Base-by-base conservation (phyloP, 2,888 invertebrate species). In the Prostheceraeus crozeri region DNA sequence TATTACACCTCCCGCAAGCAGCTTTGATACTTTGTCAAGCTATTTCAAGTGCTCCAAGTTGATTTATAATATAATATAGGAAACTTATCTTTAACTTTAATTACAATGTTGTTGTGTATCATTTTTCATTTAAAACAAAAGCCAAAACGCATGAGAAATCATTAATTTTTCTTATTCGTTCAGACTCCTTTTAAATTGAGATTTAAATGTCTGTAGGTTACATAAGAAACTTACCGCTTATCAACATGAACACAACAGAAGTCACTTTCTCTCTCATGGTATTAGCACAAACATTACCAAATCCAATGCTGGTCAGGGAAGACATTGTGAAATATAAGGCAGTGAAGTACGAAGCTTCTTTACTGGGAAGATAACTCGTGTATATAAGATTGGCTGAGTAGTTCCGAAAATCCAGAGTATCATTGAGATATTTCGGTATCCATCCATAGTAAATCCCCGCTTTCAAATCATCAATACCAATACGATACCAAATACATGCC, bases 221-320 rank as follows among this genome's bases (percentile, higher is more conserved):
- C n/a, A n/a, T n/a, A n/a, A 31, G 21, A 21, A 60, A 70, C 81
- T 82, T 81, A 94, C 94, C 90, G 82, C 94, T 94, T 77, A 98
- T 93, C 96, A 98, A 96, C 96, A 98, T 96, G 82, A 91, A 91
- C 81, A 94, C 93, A 78, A 93, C 93, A 83, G 96, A 98, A 78
- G 94, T 87, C 3, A 45, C n/a, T 82, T 93, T 89, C 83, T 96
- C 94, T 28, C 72, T 65, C 63, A 76, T 75, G 1, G 96, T 96
- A 82, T 91, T 94, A 72, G 96, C 93, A 70, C 96, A 91, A 70
- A 98, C 94, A 81, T 98, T 98, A 71, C 98, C 98, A 80, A 98
- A 98, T 70, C 98, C 98, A 72, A 98, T 96, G 74, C 91, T 93
- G 67, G 98, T 98, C 94, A 99, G 98, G 80, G 96, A 96, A 70